These are phyloP conservation scores for Dipodomys merriami DNA, from an alignment of 2,113 vertebrate species.

Conservation along the genomic window DNA sequence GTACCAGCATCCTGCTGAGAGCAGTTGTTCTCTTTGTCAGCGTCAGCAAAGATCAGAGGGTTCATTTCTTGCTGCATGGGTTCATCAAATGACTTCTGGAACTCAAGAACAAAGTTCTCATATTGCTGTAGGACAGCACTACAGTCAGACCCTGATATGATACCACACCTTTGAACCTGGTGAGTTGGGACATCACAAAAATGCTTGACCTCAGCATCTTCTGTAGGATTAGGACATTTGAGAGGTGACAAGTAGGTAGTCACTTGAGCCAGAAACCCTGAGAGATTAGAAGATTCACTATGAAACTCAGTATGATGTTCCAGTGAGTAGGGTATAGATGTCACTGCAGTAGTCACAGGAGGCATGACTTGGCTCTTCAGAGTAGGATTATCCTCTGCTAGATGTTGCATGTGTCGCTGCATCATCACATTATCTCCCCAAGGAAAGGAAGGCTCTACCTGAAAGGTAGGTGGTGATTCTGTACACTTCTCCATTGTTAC, in stretches of 20 bases:
- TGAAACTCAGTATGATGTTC: slow-evolving; percentile 33
- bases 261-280: slow-evolving; percentile 36
- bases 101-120: slow-evolving; percentile 57
- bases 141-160: not conserved
- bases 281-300: slow-evolving; percentile 3
- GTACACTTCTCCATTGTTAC: slow-evolving; percentile 38
- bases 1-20: slow-evolving; percentile 7
- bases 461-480: slow-evolving; percentile 30
- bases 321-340: slow-evolving; percentile 2
- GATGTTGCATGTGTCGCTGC: not conserved
- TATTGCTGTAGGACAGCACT: slow-evolving; percentile 47
- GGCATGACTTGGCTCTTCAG: not conserved
- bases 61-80: slow-evolving; percentile 40
- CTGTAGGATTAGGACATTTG: not conserved
- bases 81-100: slow-evolving; percentile 36
- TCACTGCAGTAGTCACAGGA: not conserved
- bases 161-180: slow-evolving; percentile 16
- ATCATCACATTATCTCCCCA: slow-evolving; percentile 25
- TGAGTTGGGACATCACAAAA: slow-evolving; percentile 52
- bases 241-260: slow-evolving; percentile 35
- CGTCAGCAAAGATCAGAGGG: not conserved
- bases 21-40: not conserved
- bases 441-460: not conserved
- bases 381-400: not conserved
- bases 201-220: not conserved